Evolutionary conservation across 2,113 vertebrate species (phyloP).

Genomic region (Thomomys bottae): DNA sequence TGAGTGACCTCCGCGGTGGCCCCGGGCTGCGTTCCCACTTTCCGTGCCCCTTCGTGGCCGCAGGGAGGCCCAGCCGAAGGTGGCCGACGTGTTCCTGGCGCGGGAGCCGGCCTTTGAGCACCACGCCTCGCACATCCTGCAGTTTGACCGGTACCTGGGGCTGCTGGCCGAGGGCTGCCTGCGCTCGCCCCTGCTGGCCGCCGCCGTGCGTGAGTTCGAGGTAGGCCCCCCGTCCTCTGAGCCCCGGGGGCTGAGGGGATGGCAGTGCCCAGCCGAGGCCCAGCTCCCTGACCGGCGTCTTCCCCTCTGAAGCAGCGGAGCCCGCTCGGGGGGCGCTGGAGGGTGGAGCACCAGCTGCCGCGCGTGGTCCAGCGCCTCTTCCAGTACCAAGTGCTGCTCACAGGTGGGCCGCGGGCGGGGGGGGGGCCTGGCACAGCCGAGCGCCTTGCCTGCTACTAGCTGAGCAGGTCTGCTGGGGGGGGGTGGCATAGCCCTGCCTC

Average conservation of each 20-base stretch:
- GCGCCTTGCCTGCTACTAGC: no score
- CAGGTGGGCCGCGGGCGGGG: constrained; percentile 86
- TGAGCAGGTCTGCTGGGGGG: neutral
- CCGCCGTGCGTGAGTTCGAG: constrained; percentile 91
- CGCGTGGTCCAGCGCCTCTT: constrained; percentile 93
- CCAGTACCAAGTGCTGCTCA: constrained; percentile 96
- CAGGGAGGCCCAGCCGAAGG: constrained; percentile 93
- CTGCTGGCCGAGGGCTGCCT: constrained; percentile 91
- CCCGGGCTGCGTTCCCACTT: neutral
- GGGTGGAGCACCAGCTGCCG: constrained; percentile 92
- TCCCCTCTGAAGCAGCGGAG: constrained; percentile 85
- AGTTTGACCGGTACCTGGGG: constrained; percentile 92
- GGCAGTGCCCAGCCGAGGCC: neutral
- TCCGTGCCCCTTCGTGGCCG: neutral
- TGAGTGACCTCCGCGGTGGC: neutral
- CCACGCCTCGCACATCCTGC: constrained; percentile 91
- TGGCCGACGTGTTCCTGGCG: constrained; percentile 93
- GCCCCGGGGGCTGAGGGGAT: neutral
- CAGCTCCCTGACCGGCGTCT: constrained; percentile 29
- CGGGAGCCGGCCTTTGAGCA: constrained; percentile 89
- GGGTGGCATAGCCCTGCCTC: no score
- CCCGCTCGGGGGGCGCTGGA: constrained; percentile 83
- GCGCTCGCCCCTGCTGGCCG: constrained; percentile 86
- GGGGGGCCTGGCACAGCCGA: no score
- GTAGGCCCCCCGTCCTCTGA: constrained; percentile 81